Conservation (phyloP, 2,113 vertebrate species). For the Silurus glanis region DNA sequence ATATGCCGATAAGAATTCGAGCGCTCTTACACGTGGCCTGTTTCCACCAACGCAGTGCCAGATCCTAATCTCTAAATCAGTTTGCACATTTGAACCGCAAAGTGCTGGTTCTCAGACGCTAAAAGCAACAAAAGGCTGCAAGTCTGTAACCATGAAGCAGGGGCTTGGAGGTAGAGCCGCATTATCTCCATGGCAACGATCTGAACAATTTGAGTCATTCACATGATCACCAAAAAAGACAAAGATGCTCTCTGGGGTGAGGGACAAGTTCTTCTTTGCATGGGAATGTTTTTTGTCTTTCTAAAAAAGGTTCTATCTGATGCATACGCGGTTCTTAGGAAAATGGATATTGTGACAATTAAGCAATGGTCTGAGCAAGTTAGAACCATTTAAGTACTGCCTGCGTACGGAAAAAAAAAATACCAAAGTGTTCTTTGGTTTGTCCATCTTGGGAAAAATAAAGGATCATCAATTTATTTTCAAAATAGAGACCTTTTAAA, state of each 20-base stretch:
- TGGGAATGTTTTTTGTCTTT: background rate
- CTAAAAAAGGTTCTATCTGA: background rate
- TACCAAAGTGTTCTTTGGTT: background rate
- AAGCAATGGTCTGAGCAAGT: background rate
- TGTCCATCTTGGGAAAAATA: background rate
- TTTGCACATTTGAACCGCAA: background rate
- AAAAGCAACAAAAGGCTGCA: background rate
- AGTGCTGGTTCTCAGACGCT: background rate
- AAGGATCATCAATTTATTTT: background rate
- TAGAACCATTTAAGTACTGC: background rate
- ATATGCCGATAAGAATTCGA: slow-evolving; percentile 5
- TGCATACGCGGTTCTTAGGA: background rate
- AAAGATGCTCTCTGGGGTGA: background rate
- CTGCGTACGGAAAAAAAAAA: background rate
- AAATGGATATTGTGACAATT: background rate
- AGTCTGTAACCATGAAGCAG: background rate
- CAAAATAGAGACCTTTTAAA: too few species aligned
- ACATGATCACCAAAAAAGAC: background rate
- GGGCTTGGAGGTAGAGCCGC: background rate
- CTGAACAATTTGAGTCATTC: background rate
- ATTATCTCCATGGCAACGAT: background rate
- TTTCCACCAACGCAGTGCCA: slow-evolving; percentile 22
- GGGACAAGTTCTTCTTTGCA: background rate
- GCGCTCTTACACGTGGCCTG: background rate
- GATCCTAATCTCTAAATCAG: background rate